Base-by-base conservation (phyloP, 35 echinoderm and acorn worm species). In the Acanthaster planci region DNA sequence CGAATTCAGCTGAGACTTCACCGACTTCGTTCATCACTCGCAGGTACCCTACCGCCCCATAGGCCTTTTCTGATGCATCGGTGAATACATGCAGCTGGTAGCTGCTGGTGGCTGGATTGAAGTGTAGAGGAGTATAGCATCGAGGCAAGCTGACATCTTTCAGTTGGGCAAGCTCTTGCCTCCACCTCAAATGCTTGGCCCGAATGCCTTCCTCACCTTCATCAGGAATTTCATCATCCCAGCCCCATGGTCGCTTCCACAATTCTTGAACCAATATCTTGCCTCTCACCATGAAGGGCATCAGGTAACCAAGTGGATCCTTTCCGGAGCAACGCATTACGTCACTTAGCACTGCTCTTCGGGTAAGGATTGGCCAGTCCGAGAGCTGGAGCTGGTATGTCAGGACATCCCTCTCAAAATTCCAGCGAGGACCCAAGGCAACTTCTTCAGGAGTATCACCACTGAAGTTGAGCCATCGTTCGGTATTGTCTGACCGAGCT, bases 21-120 rank as follows among this genome's bases (percentile, higher is more conserved):
- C 52, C 52, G 19, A 8, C 19, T 19, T 54, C 8, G 19, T 8
- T 54, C 52, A 19, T 54, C 8, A 19, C 52, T 19, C 52, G 8
- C 52, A 54, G 52, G 52, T 54, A 54, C 8, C 52, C 52, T 54
- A 9, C 19, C n/a, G n/a, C n/a, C n/a, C n/a, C n/a, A n/a, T n/a
- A n/a, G n/a, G n/a, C n/a, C n/a, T n/a, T n/a, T n/a, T 54, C 52
- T 54, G 52, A 54, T 54, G 52, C 52, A 54, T 54, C 52, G 52
- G 52, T 54, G 52, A 54, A 54, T 19, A 54, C 52, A 19, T 54
- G 52, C 8, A 54, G 52, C 19, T 54, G 52, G 19, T 54, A 9
- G 35, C 8, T 54, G 52, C 8, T 19, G 52, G 52, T 54, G 52
- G 52, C 52, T 8, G 52, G 52, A 54, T 54, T 19, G 19, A 54